A percentile compares a stretch with the other conserved stretches of the same genome.
Evolutionary conservation across 2,797 vertebrate species (phyloP).

Genomic region (Thamnophis elegans): DNA sequence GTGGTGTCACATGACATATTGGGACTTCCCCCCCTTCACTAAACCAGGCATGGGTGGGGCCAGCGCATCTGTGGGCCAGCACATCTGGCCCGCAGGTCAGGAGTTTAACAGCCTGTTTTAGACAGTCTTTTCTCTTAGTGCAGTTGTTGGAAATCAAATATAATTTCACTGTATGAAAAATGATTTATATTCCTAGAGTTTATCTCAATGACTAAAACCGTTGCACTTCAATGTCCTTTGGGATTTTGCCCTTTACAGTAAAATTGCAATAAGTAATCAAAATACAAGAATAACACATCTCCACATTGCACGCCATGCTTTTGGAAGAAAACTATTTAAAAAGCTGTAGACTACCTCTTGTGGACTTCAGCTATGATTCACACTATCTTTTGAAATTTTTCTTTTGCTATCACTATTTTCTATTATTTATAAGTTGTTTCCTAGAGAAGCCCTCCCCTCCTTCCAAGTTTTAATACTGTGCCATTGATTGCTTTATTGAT

Average conservation of each 20-base stretch:
- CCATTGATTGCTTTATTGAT: conserved; percentile 55
- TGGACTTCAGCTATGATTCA: conserved; percentile 22
- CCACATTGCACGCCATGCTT: neutral
- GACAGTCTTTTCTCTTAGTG: neutral
- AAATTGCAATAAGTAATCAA: neutral
- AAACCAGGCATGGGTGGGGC: no score
- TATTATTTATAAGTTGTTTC: conserved; percentile 39
- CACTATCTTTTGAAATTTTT: conserved; percentile 40
- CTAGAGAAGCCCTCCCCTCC: conserved; percentile 18
- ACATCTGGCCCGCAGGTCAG: fast-evolving
- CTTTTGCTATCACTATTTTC: conserved; percentile 46
- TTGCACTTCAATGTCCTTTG: neutral
- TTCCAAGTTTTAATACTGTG: conserved; percentile 46
- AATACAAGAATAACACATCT: neutral
- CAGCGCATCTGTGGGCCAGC: no score
- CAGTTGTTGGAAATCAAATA: neutral
- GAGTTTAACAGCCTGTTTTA: neutral
- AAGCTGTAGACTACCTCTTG: neutral
- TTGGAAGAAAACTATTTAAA: neutral
- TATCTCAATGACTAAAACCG: neutral
- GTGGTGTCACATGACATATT: no score
- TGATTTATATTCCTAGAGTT: neutral
- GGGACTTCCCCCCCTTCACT: no score
- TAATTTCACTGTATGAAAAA: neutral
- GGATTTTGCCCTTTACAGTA: neutral